Percentiles rank a stretch among this genome's conserved stretches.
Conservation (phyloP, 2,113 vertebrate species). For the Neoarius graeffei region DNA sequence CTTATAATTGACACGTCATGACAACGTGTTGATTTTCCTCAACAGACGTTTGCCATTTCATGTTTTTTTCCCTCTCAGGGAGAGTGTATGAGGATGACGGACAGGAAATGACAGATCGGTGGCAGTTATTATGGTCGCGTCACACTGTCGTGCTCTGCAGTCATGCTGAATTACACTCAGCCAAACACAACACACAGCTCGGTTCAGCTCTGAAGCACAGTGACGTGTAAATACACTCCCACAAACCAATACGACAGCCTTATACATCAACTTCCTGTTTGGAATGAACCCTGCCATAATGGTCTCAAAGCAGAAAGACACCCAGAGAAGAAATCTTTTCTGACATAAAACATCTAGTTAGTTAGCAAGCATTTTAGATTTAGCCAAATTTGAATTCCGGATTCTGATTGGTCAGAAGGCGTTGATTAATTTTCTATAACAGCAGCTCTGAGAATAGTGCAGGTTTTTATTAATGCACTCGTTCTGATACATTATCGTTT, state of each 20-base stretch:
- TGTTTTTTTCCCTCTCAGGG: conserved; percentile 20
- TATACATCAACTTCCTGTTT: background rate
- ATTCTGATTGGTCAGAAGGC: too few species aligned
- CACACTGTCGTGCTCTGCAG: conserved; percentile 57
- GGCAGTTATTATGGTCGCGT: conserved; percentile 59
- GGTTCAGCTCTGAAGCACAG: conserved; percentile 21
- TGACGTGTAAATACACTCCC: conserved; percentile 12
- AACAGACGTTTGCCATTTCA: conserved; percentile 46
- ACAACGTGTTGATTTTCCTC: conserved; percentile 63
- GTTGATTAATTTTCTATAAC: too few species aligned
- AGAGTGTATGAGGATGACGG: conserved; percentile 53
- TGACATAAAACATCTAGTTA: background rate
- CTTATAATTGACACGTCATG: conserved; percentile 62
- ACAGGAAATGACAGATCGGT: conserved; percentile 63
- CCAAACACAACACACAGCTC: conserved; percentile 41
- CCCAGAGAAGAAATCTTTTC: background rate
- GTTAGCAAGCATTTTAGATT: background rate
- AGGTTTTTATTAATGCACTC: too few species aligned
- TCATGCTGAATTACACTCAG: conserved; percentile 53
- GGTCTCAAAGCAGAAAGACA: background rate
- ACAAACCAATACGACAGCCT: background rate
- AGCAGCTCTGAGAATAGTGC: too few species aligned
- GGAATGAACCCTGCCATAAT: background rate
- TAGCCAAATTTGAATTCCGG: background rate
- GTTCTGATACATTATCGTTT: too few species aligned